Conservation (phyloP, 2,888 invertebrate species). For the Hypselothyrea guttata region DNA sequence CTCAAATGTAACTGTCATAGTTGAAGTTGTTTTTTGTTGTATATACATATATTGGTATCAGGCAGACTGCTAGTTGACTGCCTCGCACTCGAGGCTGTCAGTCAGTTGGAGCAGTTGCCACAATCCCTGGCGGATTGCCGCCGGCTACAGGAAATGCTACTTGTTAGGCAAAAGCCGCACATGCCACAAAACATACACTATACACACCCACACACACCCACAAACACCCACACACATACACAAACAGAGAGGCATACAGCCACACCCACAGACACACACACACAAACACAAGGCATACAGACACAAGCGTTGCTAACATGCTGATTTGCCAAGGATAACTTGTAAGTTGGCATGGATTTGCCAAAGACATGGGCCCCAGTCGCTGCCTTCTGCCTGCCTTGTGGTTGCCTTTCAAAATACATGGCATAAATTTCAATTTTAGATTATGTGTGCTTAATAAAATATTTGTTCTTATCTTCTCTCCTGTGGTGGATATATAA, state of each 20-base stretch:
- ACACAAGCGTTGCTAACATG: constrained; percentile 29
- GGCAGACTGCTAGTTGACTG: constrained; percentile 17
- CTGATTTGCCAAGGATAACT: constrained; percentile 56
- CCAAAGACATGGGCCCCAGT: constrained; percentile 12
- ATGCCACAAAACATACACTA: constrained; percentile 42
- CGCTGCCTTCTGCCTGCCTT: constrained; percentile 14
- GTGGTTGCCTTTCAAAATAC: constrained; percentile 40
- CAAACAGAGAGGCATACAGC: constrained; percentile 4
- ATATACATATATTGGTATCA: constrained; percentile 1
- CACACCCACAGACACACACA: constrained; percentile 5
- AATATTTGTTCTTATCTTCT: constrained; percentile 57
- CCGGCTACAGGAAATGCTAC: constrained; percentile 65
- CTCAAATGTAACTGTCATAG: constrained; percentile 14
- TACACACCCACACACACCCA: constrained; percentile 11
- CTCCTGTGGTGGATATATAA: constrained; percentile 15
- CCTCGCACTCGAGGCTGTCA: constrained; percentile 55
- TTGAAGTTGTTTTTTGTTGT: constrained; percentile 15
- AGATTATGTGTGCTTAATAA: constrained; percentile 68
- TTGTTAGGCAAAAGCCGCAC: constrained; percentile 61
- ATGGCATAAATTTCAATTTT: constrained; percentile 72
- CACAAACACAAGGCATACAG: not conserved
- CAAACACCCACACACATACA: constrained; percentile 1
- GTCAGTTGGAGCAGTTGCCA: constrained; percentile 65
- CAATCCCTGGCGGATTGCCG: constrained; percentile 54
- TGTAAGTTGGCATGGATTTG: constrained; percentile 59